These are phyloP conservation scores for Stigmatopora argus DNA, from an alignment of 2,113 vertebrate species.

Conservation along the genomic window DNA sequence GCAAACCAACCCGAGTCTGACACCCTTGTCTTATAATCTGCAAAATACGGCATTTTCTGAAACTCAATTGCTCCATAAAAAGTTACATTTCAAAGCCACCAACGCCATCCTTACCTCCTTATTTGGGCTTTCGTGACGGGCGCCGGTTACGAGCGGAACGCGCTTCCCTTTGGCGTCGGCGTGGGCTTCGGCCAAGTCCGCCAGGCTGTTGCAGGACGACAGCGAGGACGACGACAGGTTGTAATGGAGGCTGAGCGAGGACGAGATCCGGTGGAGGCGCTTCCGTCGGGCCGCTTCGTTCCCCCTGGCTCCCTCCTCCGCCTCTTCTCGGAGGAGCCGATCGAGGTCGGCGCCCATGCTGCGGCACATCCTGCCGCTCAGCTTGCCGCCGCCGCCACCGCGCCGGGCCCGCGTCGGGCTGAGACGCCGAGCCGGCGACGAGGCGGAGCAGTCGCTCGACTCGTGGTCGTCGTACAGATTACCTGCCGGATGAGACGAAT, in stretches of 20 bases:
- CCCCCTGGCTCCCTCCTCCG: background rate
- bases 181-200: conserved; percentile 9
- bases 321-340: conserved; percentile 49
- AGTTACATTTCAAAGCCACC: no score
- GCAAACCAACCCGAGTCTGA: no score
- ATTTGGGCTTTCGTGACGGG: conserved; percentile 20
- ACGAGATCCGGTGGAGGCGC: conserved; percentile 60
- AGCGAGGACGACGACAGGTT: conserved; percentile 59
- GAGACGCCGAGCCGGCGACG: conserved; percentile 19
- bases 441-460: conserved; percentile 19
- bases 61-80: no score
- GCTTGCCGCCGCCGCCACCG: conserved; percentile 28
- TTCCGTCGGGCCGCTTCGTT: conserved; percentile 48
- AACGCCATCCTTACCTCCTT: conserved; percentile 38
- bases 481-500: conserved; percentile 15
- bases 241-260: conserved; percentile 62
- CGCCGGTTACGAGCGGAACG: background rate
- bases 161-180: conserved; percentile 2
- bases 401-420: conserved; percentile 23
- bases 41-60: no score
- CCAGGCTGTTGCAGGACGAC: conserved; percentile 41
- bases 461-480: conserved; percentile 27
- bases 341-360: conserved; percentile 70
- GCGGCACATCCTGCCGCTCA: conserved; percentile 61
- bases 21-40: no score